Evolutionary conservation across 37 sponge, comb jelly and placozoan genomes (phyloP).

Genomic region (Hexactinellida sp.): DNA sequence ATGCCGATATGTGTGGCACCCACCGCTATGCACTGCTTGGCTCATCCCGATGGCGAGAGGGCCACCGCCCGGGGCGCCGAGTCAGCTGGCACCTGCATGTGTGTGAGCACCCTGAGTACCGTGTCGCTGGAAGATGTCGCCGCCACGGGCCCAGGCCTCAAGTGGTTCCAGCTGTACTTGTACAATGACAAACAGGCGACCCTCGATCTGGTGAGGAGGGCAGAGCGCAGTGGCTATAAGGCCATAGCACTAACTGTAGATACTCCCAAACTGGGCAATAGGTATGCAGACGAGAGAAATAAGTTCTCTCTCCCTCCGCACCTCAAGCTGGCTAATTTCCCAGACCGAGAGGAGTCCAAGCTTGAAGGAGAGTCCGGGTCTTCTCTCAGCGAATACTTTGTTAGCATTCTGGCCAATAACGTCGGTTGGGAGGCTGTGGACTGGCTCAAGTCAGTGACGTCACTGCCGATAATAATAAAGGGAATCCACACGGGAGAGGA

Average conservation of each 20-base stretch:
- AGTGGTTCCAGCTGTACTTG: slow-evolving; percentile 82
- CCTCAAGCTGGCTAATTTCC: slow-evolving; percentile 53
- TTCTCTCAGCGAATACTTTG: background rate
- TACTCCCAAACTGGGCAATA: slow-evolving; percentile 41
- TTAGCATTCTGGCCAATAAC: background rate
- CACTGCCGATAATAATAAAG: slow-evolving; percentile 60
- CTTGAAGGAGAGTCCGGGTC: background rate
- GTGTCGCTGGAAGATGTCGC: slow-evolving; percentile 65
- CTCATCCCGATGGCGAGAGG: slow-evolving; percentile 65
- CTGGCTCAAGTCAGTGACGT: slow-evolving; percentile 51
- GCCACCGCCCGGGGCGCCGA: slow-evolving; percentile 69
- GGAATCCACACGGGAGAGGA: slow-evolving; percentile 75
- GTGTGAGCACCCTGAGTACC: slow-evolving; percentile 54
- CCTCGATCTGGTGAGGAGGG: slow-evolving; percentile 32
- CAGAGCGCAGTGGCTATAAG: slow-evolving; percentile 58
- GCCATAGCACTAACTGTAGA: slow-evolving; percentile 72
- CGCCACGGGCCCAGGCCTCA: slow-evolving; percentile 28
- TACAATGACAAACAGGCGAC: slow-evolving; percentile 38
- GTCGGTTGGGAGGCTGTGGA: slow-evolving; percentile 49
- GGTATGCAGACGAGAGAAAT: slow-evolving; percentile 33
- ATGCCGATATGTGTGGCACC: slow-evolving; percentile 73
- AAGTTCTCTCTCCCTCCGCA: slow-evolving; percentile 49
- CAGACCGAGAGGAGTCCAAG: background rate
- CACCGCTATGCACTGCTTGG: slow-evolving; percentile 80
- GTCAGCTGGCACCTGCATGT: slow-evolving; percentile 48